Evolutionary conservation across 2,888 invertebrate genomes (phyloP), one percentile per base, ranked within the genome.

Genomic region (Criorhina ranunculi): DNA sequence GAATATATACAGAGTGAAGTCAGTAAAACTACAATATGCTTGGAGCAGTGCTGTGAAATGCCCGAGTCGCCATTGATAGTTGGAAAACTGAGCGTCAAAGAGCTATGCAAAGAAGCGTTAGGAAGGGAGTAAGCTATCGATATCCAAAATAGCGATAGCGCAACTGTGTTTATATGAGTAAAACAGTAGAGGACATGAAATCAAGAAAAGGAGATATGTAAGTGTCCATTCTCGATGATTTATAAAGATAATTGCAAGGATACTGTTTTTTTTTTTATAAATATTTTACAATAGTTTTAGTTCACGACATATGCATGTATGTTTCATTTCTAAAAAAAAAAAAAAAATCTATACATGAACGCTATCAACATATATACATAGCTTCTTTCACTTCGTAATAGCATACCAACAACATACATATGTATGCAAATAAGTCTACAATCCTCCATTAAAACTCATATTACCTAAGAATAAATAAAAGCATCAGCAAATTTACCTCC

Each of bases 1-100:
- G 40, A 12, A 33, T 24, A 72, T 24, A 72, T 72, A 17, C 15
- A 51, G 24, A 24, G 19, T 31, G 8, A 42, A 51, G 33, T 19
- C 40, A 42, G 5, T 15, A 60, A 42, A 24, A 42, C 15, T 24
- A 24, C 24, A 24, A 42, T 51, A 42, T 42, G 11, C 40, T 19
- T 17, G 19, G 12, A 51, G 31, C 31, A 60, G n/a, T 29, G 8
- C 46, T 29, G 9, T 49, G 9, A 31, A 19, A 72, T 42, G 29
- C 0, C 35, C 12, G 33, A 44, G 17, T 44, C n/a, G 33, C 29
- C 12, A 29, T n/a, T 49, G 35, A 17, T 37, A 24, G 59, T 49
- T 35, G 11, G 29, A 70, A 44, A 46, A 12, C 46, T 12, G 59
- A 46, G 11, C 8, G n/a, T 17, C 24, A 46, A 29, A 46, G 15